Percentiles rank a stretch among this genome's conserved stretches.
These are phyloP conservation scores for Mormyrus iriodes DNA, from an alignment of 2,113 vertebrate genomes.

Conservation along the genomic window DNA sequence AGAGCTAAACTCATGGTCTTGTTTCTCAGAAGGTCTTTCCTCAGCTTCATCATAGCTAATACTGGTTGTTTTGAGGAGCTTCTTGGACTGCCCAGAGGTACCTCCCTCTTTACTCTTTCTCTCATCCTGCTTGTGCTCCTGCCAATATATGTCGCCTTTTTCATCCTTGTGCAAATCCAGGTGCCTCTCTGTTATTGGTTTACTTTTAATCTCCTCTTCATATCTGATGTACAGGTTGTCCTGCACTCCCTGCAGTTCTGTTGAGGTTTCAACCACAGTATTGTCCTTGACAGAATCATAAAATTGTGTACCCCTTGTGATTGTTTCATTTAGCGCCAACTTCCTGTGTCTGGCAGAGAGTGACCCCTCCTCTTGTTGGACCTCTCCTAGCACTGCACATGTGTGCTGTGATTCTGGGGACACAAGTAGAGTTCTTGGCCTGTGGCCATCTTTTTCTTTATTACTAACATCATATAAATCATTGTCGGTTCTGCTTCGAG, in stretches of 20 bases:
- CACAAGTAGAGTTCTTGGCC: conserved; percentile 63
- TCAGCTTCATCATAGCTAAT: conserved; percentile 74
- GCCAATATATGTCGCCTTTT: conserved; percentile 62
- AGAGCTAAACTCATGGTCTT: conserved; percentile 62
- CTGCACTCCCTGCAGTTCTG: conserved; percentile 58
- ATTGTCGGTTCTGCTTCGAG: conserved; percentile 39
- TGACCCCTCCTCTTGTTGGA: conserved; percentile 39
- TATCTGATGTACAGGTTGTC: conserved; percentile 81
- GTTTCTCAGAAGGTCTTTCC: conserved; percentile 68
- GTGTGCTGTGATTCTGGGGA: conserved; percentile 67
- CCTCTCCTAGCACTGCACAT: conserved; percentile 61
- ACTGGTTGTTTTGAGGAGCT: conserved; percentile 70
- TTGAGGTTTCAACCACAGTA: conserved; percentile 79
- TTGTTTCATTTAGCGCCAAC: conserved; percentile 29
- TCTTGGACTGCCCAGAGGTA: conserved; percentile 61
- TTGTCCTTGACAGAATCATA: conserved; percentile 79
- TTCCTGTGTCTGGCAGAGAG: conserved; percentile 41
- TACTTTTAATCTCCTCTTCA: conserved; percentile 86
- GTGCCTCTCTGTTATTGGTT: conserved; percentile 90
- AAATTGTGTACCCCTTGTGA: neutral
- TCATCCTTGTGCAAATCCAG: conserved; percentile 78
- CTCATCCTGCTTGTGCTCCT: conserved; percentile 63
- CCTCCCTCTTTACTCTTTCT: conserved; percentile 58
- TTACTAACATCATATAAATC: conserved; percentile 48
- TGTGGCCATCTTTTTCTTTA: conserved; percentile 62